Evolutionary conservation across 2,888 invertebrate species (phyloP), one percentile per base, ranked within the genome.

Genomic region (Octonoba sinensis): DNA sequence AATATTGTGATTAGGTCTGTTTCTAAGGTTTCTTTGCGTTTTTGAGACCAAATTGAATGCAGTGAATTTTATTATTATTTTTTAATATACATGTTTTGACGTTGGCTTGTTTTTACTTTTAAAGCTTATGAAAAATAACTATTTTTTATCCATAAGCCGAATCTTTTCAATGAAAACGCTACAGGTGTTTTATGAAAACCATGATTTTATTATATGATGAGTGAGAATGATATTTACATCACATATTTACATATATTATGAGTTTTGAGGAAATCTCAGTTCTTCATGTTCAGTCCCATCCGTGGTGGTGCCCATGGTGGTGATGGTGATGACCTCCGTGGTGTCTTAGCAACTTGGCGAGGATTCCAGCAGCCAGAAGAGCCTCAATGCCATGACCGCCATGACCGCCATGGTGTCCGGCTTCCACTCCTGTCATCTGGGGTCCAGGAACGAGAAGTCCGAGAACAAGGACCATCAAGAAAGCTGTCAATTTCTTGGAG

Each of bases 321-420:
- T 71, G 69, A 8, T 76, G 77, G 56, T 71, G 71, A 20, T 77
- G 77, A 12, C 72, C 71, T 44, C 66, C 65, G 20, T 79, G 73
- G 15, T 73, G 49, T 16, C 67, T 56, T 2, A 79, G 49, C 1
- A 79, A 73, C 22, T 79, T 79, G 46, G 79, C 79, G 11, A 79
- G 62, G 56, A 79, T 72, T 20, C 79, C 79, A 16, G 79, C 79
- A 13, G 79, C 79, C 8, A 79, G 47, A 8, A 79, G 62, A 16
- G 73, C 73, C 22, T 79, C 79, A 15, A 79, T 18, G 2, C 66
- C 78, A 0, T 46, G 46, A 44, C 57, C 51, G 20, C 62, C 62
- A 24, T 54, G 27, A 16, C 51, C 36, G 1, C 69, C 69, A n/a
- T 64, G 64, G 44, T 71, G 77, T 15, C 27, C 47, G 36, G 67